A percentile compares a stretch with the other conserved stretches of the same genome.
Evolutionary conservation across 2,113 vertebrate species (phyloP).

Genomic region (Heterotilapia buettikoferi): DNA sequence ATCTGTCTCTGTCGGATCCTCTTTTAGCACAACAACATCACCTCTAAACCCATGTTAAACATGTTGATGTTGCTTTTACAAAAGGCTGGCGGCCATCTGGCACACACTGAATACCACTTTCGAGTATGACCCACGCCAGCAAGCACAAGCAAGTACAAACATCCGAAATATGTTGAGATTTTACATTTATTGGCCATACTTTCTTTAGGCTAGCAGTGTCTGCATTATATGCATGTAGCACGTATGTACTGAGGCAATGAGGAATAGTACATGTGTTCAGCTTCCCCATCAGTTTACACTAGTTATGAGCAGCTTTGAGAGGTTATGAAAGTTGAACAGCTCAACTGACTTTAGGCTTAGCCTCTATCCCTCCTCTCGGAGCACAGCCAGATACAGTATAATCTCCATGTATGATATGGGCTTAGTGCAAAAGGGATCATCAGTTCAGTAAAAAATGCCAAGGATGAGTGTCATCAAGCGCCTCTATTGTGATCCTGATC

Average conservation of each 20-base stretch:
- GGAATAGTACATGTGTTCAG: not conserved
- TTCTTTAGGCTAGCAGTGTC: not conserved
- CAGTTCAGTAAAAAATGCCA: slow-evolving; percentile 8
- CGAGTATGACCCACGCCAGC: slow-evolving; percentile 23
- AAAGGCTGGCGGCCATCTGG: slow-evolving; percentile 56
- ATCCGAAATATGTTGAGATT: slow-evolving; percentile 35
- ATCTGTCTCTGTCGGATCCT: slow-evolving; percentile 45
- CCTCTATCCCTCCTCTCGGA: slow-evolving; percentile 13
- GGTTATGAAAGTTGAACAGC: slow-evolving; percentile 55
- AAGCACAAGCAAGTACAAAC: slow-evolving; percentile 54
- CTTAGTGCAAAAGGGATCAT: slow-evolving; percentile 48
- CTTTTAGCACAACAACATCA: slow-evolving; percentile 34
- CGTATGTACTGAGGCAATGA: not conserved
- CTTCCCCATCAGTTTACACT: not conserved
- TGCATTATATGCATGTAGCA: not conserved
- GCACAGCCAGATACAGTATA: slow-evolving; percentile 30
- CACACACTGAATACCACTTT: slow-evolving; percentile 46
- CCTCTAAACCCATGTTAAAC: slow-evolving; percentile 55
- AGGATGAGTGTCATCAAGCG: not conserved
- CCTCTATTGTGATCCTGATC: not conserved
- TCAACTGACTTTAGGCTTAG: slow-evolving; percentile 63
- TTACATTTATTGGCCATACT: not conserved
- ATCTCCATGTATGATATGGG: slow-evolving; percentile 61
- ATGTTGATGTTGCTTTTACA: slow-evolving; percentile 30
- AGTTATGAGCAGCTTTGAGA: slow-evolving; percentile 30